phyloP scores from a whole-genome alignment of 2,888 invertebrate genomes.

The Caenorhabditis becei region DNA sequence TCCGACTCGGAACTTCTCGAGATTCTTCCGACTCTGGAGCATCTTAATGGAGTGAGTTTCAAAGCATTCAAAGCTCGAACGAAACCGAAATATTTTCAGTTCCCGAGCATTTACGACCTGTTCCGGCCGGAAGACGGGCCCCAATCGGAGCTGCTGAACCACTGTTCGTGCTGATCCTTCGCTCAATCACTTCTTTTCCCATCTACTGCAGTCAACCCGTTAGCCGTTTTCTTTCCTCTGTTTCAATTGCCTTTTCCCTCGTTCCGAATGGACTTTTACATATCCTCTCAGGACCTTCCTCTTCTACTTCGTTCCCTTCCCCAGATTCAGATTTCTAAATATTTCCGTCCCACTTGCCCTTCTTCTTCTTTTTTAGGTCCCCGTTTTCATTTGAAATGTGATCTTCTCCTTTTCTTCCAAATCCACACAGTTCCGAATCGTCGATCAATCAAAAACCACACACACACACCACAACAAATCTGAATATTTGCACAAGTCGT shows the following conservation, averaged over 20 bases:
- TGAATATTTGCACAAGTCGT: neutral
- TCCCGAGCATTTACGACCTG: conserved; percentile 51
- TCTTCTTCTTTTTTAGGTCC: neutral
- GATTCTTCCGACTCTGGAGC: conserved; percentile 97
- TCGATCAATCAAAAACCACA: neutral
- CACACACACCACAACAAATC: neutral
- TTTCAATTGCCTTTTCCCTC: conserved; percentile 13
- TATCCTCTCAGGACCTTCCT: conserved; percentile 47
- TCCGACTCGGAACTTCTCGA: conserved; percentile 96
- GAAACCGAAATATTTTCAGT: conserved; percentile 27
- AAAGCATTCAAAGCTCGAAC: neutral
- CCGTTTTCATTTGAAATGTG: conserved; percentile 46
- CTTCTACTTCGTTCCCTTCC: conserved; percentile 12
- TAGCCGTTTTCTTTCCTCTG: conserved; percentile 3
- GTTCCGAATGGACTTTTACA: conserved; percentile 11
- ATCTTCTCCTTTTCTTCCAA: conserved; percentile 6
- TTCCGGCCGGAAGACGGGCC: conserved; percentile 57
- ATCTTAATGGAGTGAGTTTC: conserved; percentile 89
- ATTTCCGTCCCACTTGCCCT: conserved; percentile 29
- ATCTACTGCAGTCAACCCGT: neutral
- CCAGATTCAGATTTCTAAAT: conserved; percentile 26
- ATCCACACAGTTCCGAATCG: neutral
- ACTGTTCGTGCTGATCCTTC: conserved; percentile 36
- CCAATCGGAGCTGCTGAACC: conserved; percentile 50
- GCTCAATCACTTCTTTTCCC: neutral